These are phyloP conservation scores for Bos indicus DNA, from an alignment of 2,113 vertebrate species.

Conservation along the genomic window DNA sequence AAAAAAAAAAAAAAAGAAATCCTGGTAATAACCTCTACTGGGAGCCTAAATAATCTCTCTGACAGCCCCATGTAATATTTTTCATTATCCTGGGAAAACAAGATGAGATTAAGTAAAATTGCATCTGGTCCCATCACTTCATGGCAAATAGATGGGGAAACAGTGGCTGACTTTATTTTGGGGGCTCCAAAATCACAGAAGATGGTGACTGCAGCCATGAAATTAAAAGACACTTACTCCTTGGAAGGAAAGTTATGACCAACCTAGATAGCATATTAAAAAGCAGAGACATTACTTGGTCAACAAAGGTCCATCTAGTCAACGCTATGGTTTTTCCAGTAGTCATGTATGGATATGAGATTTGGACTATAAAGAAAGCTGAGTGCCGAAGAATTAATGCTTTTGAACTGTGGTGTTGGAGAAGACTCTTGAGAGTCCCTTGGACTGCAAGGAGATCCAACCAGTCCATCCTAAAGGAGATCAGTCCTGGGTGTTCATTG, in stretches of 20 bases:
- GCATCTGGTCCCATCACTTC: background rate
- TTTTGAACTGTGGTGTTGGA: background rate
- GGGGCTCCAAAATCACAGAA: background rate
- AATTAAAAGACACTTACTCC: background rate
- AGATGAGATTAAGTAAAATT: background rate
- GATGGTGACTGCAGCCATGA: background rate
- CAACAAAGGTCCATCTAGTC: background rate
- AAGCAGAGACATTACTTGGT: background rate
- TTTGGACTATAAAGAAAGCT: background rate
- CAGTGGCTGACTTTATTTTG: background rate
- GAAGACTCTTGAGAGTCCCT: background rate
- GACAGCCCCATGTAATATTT: background rate
- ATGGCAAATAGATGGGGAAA: background rate
- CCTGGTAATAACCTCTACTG: background rate
- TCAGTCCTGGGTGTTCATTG: background rate
- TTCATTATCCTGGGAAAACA: background rate
- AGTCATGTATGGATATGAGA: background rate
- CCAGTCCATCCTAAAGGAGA: background rate
- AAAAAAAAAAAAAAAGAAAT: background rate
- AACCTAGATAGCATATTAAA: background rate
- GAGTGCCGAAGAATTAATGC: accelerated
- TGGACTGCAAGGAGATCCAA: background rate
- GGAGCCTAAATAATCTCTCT: background rate
- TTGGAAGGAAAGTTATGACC: background rate
- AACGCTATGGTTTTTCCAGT: background rate